Base-by-base conservation (phyloP, 2,113 vertebrate genomes). In the Oryzias celebensis region DNA sequence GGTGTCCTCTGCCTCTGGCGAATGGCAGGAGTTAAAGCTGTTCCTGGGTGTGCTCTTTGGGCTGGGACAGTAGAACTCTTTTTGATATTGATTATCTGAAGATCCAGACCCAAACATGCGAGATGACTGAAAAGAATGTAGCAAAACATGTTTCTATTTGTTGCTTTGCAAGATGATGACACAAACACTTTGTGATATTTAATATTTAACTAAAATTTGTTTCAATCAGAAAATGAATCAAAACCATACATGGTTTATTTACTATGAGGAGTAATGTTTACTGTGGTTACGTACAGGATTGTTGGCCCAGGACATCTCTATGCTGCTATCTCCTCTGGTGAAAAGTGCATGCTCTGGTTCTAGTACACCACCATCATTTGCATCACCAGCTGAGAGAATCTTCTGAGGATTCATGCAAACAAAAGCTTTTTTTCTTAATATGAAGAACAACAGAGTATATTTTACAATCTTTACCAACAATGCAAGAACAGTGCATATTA, bases 381-480 rank as follows among this genome's bases (percentile, higher is more conserved):
- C 80, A 53, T 96, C 95, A n/a, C 78, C 87, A 80, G 90, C 88
- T 75, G 90, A 87, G 82, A 90, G 70, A 0, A 82, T 72, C 66
- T 83, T 86, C 87, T 80, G 57, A 28, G n/a, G 46, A 66, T 61
- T 12, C 14, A 68, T 3, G 41, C 20, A 51, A 20, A 48, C n/a
- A 48, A 48, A 48, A 66, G n/a, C 26, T 12, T 36, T 12, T 36
- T 36, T 36, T 28, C 5, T 28, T 28, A 6, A 20, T 1, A 20
- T 20, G 20, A 28, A 6, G 26, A 28, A 28, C 26, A 6, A 28
- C 26, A 28, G 26, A 28, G 26, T 6, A 28, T 28, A 20, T 28
- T 28, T 36, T 36, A 12, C 8, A 36, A 36, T 36, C 36, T 36
- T 36, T 36, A 12, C 36, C 7, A 36, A 36, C 36, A 36, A 12